Evolutionary conservation across 1,140 invertebrate genomes (phyloP), one percentile per base, ranked within the genome.

Genomic region (Glossosoma conforme): DNA sequence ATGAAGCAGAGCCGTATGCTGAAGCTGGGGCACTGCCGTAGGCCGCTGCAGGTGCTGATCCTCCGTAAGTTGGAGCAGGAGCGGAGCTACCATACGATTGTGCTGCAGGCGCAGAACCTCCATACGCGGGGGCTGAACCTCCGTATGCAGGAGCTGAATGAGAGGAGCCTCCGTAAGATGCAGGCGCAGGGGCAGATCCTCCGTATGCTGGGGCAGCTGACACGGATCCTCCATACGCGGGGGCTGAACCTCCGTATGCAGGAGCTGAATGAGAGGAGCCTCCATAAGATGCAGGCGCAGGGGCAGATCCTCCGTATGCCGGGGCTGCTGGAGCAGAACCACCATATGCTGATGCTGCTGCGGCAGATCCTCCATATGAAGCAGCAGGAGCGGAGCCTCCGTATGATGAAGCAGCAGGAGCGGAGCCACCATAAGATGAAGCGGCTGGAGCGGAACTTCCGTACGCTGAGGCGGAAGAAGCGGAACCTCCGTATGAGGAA

Each of bases 401-500:
- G n/a, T 44, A 45, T 17, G 58, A 19, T 11, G 54, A 41, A 20
- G 50, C 17, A 10, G 46, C 52, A 18, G 25, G 28, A 5, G 15
- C 25, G 18, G 18, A 20, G 8, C 42, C 21, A 44, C 14, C 13
- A n/a, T n/a, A n/a, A n/a, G 24, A 38, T 32, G 28, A 20, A 15
- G 40, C 13, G 13, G 14, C 36, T 28, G 46, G 33, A n/a, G 49
- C 6, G 9, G 47, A 36, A 11, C 13, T 5, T 10, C 22, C 35
- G 25, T 44, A 44, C n/a, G 33, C 18, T 15, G 28, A 21, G 2
- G 3, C 32, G 11, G n/a, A 33, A 3, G 32, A 33, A 33, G 32
- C n/a, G 22, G 52, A 40, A 11, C 25, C 21, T 24, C 32, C 42
- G n/a, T 44, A 45, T 17, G 58, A 19, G 47, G 55, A 24, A 21